phyloP scores from a whole-genome alignment of 2,888 invertebrate species.

The Periphyllus acericola region DNA sequence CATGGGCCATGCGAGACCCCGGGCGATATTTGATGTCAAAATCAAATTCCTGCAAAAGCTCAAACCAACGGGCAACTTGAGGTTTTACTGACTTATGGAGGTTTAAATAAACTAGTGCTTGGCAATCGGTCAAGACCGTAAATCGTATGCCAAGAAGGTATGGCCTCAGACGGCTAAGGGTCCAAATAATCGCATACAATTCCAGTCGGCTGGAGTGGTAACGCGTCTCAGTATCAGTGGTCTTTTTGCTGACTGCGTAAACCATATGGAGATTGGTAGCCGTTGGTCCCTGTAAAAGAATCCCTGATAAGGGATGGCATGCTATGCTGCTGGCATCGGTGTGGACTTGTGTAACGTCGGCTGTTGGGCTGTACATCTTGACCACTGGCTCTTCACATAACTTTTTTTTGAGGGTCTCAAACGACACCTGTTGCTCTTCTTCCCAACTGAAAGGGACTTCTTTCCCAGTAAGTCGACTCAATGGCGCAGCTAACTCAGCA shows the following conservation, averaged over 20 bases:
- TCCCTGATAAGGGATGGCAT: slow-evolving; percentile 62
- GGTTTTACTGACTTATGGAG: no score
- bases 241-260: slow-evolving; percentile 64
- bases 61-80: no score
- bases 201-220: slow-evolving; percentile 65
- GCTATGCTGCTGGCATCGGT: background rate
- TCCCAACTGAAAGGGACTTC: background rate
- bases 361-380: no score
- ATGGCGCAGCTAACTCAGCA: background rate
- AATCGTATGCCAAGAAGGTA: background rate
- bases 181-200: slow-evolving; percentile 53
- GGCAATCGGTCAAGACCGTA: background rate
- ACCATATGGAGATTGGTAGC: slow-evolving; percentile 63
- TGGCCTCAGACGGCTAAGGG: slow-evolving; percentile 5
- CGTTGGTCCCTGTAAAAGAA: slow-evolving; percentile 64
- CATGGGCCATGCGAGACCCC: slow-evolving; percentile 8
- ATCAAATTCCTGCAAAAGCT: slow-evolving; percentile 16
- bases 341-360: background rate
- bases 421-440: background rate
- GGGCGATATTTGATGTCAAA: slow-evolving; percentile 22
- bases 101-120: background rate
- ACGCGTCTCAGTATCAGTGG: slow-evolving; percentile 45
- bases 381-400: background rate
- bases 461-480: slow-evolving; percentile 2
- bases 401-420: slow-evolving; percentile 54